phyloP scores from a whole-genome alignment of 2,797 vertebrate genomes.

The Darevskia mixta region DNA sequence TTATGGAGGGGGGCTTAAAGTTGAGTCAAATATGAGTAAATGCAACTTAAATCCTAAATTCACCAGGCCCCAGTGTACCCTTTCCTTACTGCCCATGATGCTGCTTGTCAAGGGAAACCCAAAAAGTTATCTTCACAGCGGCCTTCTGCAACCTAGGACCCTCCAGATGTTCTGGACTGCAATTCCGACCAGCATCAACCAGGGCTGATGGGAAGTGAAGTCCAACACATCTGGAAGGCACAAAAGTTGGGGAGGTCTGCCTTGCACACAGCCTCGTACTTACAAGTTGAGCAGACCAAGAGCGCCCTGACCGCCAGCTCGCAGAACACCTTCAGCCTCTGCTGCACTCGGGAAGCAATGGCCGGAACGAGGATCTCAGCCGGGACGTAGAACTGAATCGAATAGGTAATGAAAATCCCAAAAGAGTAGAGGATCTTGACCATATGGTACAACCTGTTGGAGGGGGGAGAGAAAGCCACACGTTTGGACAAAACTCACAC shows the following conservation, averaged over 20 bases:
- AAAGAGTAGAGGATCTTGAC: slow-evolving; percentile 89
- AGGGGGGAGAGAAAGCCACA: slow-evolving; percentile 38
- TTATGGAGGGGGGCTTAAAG: neutral
- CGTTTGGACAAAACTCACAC: slow-evolving; percentile 5
- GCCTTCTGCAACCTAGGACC: too few species aligned
- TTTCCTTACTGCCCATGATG: neutral
- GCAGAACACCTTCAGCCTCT: slow-evolving; percentile 78
- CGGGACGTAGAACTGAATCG: slow-evolving; percentile 90
- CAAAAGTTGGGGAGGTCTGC: too few species aligned
- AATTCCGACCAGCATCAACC: too few species aligned
- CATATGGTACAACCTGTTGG: slow-evolving; percentile 84
- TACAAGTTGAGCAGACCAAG: slow-evolving; percentile 85
- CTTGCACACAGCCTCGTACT: slow-evolving; percentile 67
- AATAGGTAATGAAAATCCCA: slow-evolving; percentile 90
- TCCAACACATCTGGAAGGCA: too few species aligned
- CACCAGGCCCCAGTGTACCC: neutral
- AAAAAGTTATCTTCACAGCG: neutral
- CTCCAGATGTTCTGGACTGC: too few species aligned
- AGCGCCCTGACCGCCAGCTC: slow-evolving; percentile 78
- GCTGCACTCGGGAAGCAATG: slow-evolving; percentile 76
- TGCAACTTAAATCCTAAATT: neutral
- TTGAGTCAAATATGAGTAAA: neutral
- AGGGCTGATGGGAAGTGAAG: too few species aligned
- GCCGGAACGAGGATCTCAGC: slow-evolving; percentile 87
- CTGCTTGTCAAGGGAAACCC: neutral